Conservation (phyloP, 23 tunicate genomes). For the Halocynthia aurantium region DNA sequence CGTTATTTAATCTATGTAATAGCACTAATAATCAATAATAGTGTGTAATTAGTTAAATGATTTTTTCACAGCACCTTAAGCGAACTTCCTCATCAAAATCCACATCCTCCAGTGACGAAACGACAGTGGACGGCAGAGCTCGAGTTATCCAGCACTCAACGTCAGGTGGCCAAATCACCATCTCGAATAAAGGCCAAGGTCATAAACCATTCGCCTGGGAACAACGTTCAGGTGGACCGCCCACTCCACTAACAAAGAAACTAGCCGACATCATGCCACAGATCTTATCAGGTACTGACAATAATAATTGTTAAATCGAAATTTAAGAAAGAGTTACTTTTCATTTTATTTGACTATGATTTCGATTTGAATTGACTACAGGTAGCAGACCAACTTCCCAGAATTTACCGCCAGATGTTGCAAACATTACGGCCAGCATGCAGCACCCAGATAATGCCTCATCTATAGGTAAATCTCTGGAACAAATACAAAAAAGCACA, state of each 20-base stretch:
- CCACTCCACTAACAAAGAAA: constrained; percentile 81
- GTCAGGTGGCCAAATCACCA: not conserved
- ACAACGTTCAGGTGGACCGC: constrained; percentile 20
- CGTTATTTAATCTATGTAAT: not conserved
- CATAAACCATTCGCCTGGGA: not conserved
- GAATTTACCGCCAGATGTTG: constrained; percentile 81
- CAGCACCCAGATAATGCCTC: not conserved
- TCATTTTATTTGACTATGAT: not conserved
- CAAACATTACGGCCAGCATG: constrained; percentile 18
- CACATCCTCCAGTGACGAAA: constrained; percentile 15
- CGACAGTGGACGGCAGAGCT: not conserved
- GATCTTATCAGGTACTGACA: constrained; percentile 58
- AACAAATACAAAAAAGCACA: not conserved
- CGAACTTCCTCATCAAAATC: not conserved
- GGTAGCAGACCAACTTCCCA: constrained; percentile 84
- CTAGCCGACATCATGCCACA: constrained; percentile 97
- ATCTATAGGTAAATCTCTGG: not conserved
- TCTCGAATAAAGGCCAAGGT: too few species aligned
- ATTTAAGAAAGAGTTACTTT: not conserved
- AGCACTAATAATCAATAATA: too few species aligned
- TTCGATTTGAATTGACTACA: constrained; percentile 1
- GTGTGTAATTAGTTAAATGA: not conserved
- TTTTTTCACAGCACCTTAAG: not conserved
- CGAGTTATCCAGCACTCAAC: not conserved
- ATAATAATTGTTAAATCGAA: too few species aligned